phyloP scores from a whole-genome alignment of 2,113 vertebrate species.

The Progne subis region DNA sequence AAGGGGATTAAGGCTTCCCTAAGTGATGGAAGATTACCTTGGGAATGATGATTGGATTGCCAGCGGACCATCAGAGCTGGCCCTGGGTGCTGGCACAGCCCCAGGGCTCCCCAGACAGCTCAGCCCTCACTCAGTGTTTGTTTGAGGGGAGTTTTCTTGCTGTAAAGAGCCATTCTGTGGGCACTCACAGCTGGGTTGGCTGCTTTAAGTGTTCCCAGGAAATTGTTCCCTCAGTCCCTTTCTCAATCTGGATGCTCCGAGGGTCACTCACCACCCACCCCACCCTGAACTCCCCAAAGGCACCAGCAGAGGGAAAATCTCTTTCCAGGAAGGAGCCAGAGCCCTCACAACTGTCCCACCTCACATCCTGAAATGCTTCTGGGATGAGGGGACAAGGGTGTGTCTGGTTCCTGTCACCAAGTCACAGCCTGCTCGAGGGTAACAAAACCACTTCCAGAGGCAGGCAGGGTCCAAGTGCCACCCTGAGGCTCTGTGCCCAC shows the following conservation, averaged over 20 bases:
- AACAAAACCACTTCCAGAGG: neutral
- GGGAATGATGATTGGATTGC: neutral
- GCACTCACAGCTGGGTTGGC: neutral
- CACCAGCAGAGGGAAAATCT: neutral
- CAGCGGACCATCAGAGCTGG: neutral
- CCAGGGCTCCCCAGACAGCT: neutral
- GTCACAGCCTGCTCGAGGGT: neutral
- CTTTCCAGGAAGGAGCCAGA: neutral
- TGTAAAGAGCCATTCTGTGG: neutral
- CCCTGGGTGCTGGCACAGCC: neutral
- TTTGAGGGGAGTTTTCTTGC: neutral
- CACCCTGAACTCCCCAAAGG: accelerated
- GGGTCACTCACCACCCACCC: neutral
- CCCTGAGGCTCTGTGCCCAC: neutral
- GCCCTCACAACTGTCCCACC: neutral
- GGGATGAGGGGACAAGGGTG: neutral
- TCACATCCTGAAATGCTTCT: neutral
- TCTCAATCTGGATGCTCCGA: accelerated
- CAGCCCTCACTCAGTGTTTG: neutral
- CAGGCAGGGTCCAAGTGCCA: neutral
- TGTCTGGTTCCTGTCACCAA: neutral
- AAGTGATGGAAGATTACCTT: neutral
- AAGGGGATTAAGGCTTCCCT: slow-evolving; percentile 22
- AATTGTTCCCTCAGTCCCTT: neutral
- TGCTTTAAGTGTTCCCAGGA: neutral